Percentiles rank a stretch among this genome's conserved stretches.
phyloP scores from a whole-genome alignment of 2,113 vertebrate genomes.

The Rhabdomys dilectus region DNA sequence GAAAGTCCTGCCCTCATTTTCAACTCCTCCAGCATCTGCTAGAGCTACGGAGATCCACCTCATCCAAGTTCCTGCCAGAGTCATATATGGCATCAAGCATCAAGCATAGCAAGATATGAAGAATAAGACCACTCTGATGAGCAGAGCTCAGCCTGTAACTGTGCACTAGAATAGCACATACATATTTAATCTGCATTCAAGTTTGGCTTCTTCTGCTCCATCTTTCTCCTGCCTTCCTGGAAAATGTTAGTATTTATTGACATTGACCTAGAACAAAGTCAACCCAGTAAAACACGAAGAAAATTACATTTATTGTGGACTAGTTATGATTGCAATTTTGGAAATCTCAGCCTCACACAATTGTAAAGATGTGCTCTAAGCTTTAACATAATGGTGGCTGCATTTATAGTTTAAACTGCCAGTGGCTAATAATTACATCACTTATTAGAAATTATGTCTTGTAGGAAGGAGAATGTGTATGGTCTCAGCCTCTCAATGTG shows the following conservation, averaged over 20 bases:
- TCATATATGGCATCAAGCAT: background rate
- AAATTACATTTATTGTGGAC: background rate
- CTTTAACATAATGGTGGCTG: background rate
- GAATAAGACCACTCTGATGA: background rate
- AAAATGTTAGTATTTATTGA: constrained; percentile 30
- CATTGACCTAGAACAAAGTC: background rate
- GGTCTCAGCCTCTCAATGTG: background rate
- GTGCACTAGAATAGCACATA: background rate
- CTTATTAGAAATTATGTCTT: background rate
- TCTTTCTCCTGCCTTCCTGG: background rate
- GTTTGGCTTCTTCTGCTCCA: background rate
- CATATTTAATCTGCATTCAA: background rate
- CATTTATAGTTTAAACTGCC: background rate
- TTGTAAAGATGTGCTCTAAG: background rate
- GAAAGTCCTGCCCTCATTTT: background rate
- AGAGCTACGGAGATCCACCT: background rate
- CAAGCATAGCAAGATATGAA: background rate
- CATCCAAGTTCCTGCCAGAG: background rate
- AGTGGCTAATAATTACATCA: background rate
- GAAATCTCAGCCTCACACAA: background rate
- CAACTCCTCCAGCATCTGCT: background rate
- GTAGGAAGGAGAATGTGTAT: background rate
- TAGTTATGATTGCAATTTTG: background rate
- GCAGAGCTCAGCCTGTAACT: background rate
- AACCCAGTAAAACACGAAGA: background rate